Conservation (phyloP, 2,113 vertebrate species). For the Gymnorhina tibicen region DNA sequence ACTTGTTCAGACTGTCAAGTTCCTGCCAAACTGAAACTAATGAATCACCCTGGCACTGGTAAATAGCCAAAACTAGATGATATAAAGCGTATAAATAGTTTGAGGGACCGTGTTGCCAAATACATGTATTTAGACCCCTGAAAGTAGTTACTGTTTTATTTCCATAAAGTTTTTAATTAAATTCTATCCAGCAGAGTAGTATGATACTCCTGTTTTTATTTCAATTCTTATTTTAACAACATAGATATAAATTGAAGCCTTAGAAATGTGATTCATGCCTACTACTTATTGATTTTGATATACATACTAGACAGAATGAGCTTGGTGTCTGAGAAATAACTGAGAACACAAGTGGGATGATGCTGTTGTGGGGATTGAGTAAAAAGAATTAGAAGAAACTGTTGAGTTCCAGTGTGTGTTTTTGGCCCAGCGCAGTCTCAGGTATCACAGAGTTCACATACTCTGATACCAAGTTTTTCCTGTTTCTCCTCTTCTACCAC, state of each 20-base stretch:
- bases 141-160: neutral
- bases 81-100: neutral
- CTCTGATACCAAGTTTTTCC: neutral
- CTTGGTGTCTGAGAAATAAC: neutral
- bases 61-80: neutral
- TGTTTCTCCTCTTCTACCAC: neutral
- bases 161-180: neutral
- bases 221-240: neutral
- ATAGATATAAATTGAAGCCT: neutral
- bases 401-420: neutral
- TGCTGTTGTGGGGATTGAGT: neutral
- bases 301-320: neutral
- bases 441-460: neutral
- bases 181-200: neutral
- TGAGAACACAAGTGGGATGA: neutral
- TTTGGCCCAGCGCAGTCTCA: neutral
- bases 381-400: neutral
- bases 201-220: neutral
- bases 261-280: neutral
- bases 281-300: constrained; percentile 8
- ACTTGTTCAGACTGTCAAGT: neutral
- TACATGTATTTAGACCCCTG: neutral
- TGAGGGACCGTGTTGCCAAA: neutral
- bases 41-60: neutral
- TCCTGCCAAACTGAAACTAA: neutral